A percentile compares a stretch with the other conserved stretches of the same genome.
Conservation (phyloP, 1,140 invertebrate genomes). For the Pseudomyrmex dendroicus region DNA sequence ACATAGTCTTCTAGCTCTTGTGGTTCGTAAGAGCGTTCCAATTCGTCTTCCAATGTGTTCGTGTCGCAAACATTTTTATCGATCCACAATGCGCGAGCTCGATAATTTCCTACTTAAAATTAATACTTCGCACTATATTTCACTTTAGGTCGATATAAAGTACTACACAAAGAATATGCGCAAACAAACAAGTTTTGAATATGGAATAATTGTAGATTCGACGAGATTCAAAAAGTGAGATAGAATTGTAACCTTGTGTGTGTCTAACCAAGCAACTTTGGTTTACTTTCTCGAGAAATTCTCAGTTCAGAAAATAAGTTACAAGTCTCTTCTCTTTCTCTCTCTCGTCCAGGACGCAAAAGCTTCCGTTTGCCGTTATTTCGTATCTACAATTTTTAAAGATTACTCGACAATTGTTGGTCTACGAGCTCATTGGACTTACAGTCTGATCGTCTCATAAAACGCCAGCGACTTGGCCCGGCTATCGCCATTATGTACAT, state of each 20-base stretch:
- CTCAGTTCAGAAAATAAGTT: neutral
- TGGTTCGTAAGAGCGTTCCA: conserved; percentile 10
- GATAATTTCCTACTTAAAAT: conserved; percentile 59
- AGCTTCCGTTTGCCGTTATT: neutral
- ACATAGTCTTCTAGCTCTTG: conserved; percentile 57
- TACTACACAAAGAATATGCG: too few species aligned
- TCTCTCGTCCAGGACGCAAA: too few species aligned
- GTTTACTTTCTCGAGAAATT: neutral
- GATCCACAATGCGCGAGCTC: conserved; percentile 16
- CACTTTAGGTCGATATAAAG: neutral
- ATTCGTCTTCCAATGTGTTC: conserved; percentile 10
- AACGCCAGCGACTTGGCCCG: conserved; percentile 52
- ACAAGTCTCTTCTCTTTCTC: neutral
- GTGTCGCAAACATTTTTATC: conserved; percentile 2
- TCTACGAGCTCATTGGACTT: neutral
- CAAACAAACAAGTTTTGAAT: neutral
- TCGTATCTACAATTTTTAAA: neutral
- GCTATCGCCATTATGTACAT: conserved; percentile 60
- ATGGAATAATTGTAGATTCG: too few species aligned
- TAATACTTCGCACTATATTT: conserved; percentile 49
- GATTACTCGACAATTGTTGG: neutral
- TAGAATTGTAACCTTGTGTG: neutral
- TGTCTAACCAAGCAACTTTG: too few species aligned
- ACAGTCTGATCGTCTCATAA: conserved; percentile 43
- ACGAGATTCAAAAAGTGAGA: too few species aligned